These are phyloP conservation scores for Hozukius guyotensis DNA, from an alignment of 2,797 vertebrate species.

Conservation along the genomic window DNA sequence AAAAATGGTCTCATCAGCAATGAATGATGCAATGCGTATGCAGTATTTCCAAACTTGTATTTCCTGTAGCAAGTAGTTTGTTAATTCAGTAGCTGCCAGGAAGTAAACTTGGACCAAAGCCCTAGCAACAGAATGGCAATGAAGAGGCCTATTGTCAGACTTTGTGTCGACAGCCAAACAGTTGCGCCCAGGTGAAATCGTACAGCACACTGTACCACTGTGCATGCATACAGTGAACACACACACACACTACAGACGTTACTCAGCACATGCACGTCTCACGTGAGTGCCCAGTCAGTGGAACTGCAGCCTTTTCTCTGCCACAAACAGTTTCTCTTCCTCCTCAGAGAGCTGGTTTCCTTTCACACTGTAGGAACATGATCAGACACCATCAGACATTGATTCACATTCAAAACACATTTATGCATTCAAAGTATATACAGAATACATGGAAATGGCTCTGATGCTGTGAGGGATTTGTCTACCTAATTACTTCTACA, in stretches of 20 bases:
- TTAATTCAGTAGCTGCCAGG: no score
- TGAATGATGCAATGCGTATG: background rate
- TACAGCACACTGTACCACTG: background rate
- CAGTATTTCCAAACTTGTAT: background rate
- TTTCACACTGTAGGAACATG: constrained; percentile 68
- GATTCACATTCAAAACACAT: background rate
- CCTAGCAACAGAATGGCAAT: no score
- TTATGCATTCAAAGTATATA: background rate
- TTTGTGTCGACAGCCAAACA: background rate
- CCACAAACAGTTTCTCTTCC: constrained; percentile 71
- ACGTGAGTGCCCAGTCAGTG: constrained; percentile 40
- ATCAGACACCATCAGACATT: background rate
- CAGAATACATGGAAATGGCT: background rate
- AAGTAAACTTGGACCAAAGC: no score
- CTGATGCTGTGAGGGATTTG: background rate
- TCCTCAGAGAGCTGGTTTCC: constrained; percentile 76
- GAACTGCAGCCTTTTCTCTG: constrained; percentile 73
- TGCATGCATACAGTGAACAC: background rate
- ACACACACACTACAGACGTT: background rate
- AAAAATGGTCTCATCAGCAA: background rate
- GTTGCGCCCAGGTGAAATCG: background rate
- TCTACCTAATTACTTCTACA: background rate
- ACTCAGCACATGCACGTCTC: no score
- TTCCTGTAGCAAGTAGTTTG: no score
- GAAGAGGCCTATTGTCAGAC: background rate